Base-by-base conservation (phyloP, 2,797 vertebrate genomes). In the Bradypus variegatus region DNA sequence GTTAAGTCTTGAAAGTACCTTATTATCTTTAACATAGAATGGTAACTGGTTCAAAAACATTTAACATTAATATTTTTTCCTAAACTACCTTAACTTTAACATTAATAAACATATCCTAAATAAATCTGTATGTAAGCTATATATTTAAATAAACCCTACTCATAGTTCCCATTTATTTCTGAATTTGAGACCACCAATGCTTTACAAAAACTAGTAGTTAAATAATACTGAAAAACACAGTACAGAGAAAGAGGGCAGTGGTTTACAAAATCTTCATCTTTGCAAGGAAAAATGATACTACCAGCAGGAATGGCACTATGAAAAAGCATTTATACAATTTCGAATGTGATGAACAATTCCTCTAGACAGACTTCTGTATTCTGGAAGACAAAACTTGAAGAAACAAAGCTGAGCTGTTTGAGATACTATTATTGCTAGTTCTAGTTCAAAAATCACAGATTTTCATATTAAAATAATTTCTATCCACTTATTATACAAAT, bases 381-480 rank as follows among this genome's bases (percentile, higher is more conserved):
- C 67, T 79, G 8, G n/a, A 87, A 89, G 93, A 69, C 65, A 58
- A 90, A 94, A 80, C 16, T 86, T 33, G 27, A 88, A 92, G 21
- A 91, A 87, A 77, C 45, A 83, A 60, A 85, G 19, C 6, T 93
- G 53, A 88, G 8, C 4, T 62, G 45, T 92, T 90, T 70, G 16
- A 91, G 41, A 93, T 25, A 80, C 53, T 48, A 13, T 58, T 36
- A 83, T 0, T 78, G 15, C 29, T 89, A 85, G 48, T 91, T 90
- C 19, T 86, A 87, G 65, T 58, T 86, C 84, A 95, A 96, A 96
- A 93, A 83, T 76, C 23, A 89, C 55, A 67, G 29, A 90, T 86
- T 86, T 90, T 78, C 33, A 75, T 6, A 65, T 79, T 8, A 81
- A 62, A 85, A 90, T 88, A 89, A 77, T 67, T 90, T 89, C 67